Conservation (phyloP, 2,113 vertebrate species). For the Emydura subglobosa region DNA sequence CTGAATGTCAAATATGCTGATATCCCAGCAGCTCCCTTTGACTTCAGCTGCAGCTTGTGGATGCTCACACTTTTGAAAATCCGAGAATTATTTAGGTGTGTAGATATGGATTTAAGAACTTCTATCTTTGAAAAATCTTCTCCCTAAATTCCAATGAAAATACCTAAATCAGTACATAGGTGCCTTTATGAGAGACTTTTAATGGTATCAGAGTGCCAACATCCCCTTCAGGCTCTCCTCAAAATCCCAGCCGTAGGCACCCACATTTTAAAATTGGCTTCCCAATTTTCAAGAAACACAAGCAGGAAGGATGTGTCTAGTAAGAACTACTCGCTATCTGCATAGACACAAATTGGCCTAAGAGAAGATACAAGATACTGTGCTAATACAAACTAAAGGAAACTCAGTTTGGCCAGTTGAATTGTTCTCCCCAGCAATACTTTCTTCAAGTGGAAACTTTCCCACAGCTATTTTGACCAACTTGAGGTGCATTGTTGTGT, state of each 20-base stretch:
- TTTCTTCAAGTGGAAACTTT: constrained; percentile 37
- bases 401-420: not conserved
- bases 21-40: not conserved
- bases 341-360: not conserved
- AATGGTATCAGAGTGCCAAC: not conserved
- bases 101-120: not conserved
- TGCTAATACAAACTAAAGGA: not conserved
- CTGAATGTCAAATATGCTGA: not conserved
- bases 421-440: not conserved
- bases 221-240: fast-evolving
- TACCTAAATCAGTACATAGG: not conserved
- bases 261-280: not conserved
- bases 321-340: not conserved
- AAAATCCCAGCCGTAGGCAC: not conserved
- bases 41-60: not conserved
- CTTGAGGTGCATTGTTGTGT: constrained; percentile 35
- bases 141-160: not conserved
- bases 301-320: not conserved
- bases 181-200: not conserved
- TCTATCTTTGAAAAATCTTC: not conserved
- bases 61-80: fast-evolving
- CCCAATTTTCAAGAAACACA: not conserved
- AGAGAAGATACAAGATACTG: not conserved
- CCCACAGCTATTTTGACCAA: constrained; percentile 66
- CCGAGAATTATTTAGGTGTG: not conserved